Conservation (phyloP, 2,113 vertebrate genomes). For the Dipodomys merriami region DNA sequence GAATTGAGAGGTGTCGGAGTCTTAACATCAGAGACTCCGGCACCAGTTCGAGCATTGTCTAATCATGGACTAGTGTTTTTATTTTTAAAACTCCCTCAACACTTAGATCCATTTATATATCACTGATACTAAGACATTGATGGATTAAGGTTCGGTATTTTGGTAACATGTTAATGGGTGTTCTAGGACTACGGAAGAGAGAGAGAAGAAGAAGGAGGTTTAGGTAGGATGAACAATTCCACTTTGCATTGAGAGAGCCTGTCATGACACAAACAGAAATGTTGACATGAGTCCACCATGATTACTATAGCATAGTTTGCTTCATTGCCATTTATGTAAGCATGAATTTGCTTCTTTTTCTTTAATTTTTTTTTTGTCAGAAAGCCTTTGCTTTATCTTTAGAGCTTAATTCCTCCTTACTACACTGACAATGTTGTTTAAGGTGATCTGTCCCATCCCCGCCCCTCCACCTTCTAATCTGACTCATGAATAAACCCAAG, state of each 20-base stretch:
- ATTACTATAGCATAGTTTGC: neutral
- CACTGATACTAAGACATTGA: neutral
- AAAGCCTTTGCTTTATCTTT: neutral
- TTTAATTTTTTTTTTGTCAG: neutral
- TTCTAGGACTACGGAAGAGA: neutral
- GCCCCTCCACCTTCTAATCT: neutral
- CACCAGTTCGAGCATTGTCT: neutral
- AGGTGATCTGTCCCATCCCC: neutral
- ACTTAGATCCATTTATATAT: neutral
- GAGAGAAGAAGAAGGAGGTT: neutral
- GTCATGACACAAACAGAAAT: constrained; percentile 6
- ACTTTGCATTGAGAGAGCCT: neutral
- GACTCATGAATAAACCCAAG: neutral
- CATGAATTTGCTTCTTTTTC: neutral
- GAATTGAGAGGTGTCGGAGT: neutral
- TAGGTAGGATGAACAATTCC: neutral
- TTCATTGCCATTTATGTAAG: neutral
- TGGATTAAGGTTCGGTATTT: neutral
- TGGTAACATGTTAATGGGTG: neutral
- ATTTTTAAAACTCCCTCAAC: neutral
- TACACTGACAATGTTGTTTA: neutral
- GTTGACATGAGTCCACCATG: neutral
- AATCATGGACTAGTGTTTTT: neutral
- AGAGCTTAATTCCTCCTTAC: neutral
- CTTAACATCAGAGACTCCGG: neutral